Evolutionary conservation across 2,113 vertebrate species (phyloP), one percentile per base, ranked within the genome.

Genomic region (Vidua chalybeata): DNA sequence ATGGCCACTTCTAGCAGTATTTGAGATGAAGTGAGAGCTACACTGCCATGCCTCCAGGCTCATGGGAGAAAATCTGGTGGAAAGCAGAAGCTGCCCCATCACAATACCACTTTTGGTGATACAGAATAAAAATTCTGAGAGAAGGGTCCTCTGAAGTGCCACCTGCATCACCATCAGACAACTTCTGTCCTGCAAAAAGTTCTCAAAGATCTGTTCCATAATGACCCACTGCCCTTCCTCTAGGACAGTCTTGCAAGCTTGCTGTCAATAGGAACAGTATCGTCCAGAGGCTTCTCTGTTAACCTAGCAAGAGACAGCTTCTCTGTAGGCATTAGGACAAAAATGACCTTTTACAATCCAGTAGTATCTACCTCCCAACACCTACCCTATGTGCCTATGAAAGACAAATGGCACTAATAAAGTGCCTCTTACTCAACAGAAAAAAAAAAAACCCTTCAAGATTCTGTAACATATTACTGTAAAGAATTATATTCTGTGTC

Each of bases 1-100:
- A 31, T 6, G 6, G n/a, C 27, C 7, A 17, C 23, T 71, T 45
- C 30, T 12, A 30, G 20, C 11, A 19, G 8, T 37, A 13, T 4
- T 0, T 2, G 51, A 54, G 63, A 49, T 20, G 11, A 58, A 64
- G 15, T 2, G 10, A 58, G 10, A 48, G 52, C 37, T 23, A 41
- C 17, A 35, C 9, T 3, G 4, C 21, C 30, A 33, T 0, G 0
- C 26, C 19, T 84, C 39, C 4, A 6, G 43, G 33, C 45, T 51
- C 2, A 1, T 15, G 33, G 10, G 13, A 79, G 11, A 62, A 66
- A 39, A 76, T 16, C 18, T 35, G 19, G 17, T 17, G 27, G 24
- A 58, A 87, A 87, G 26, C 37, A 71, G 35, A 33, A 81, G 31
- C 12, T 58, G 10, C 21, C 13, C 39, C 43, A 62, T 35, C 46